Conservation (phyloP, 2,797 vertebrate genomes). For the Enteromius radiatus region DNA sequence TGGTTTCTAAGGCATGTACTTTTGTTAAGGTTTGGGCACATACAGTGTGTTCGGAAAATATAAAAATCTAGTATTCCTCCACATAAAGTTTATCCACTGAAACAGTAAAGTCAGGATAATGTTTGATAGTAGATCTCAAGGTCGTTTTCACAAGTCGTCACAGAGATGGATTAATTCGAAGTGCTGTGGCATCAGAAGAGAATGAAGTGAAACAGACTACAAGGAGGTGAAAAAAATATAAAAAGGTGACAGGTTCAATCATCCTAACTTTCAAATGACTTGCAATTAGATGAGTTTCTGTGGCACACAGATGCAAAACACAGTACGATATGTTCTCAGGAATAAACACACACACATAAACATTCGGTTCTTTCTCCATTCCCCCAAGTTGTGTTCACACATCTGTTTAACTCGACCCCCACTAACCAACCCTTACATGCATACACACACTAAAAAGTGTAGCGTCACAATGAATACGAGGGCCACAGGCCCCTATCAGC, state of each 20-base stretch:
- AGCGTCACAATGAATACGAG: conserved; percentile 42
- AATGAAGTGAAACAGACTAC: background rate
- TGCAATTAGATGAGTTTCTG: conserved; percentile 16
- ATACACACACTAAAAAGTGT: conserved; percentile 16
- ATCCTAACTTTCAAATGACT: background rate
- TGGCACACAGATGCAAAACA: background rate
- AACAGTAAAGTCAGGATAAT: background rate
- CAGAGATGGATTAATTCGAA: background rate
- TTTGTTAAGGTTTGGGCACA: background rate
- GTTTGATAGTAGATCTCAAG: background rate
- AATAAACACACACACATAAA: background rate
- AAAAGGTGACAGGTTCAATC: background rate
- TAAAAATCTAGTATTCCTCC: background rate
- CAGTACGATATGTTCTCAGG: background rate
- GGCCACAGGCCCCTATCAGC: conserved; percentile 45
- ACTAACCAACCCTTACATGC: background rate
- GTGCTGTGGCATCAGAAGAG: background rate
- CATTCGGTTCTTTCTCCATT: conserved; percentile 2
- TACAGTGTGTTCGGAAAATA: background rate
- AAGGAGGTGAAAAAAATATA: background rate
- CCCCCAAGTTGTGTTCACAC: conserved; percentile 17
- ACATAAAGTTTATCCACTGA: background rate
- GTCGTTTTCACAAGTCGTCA: background rate
- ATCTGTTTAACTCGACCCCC: conserved; percentile 31
- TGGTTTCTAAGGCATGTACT: conserved; percentile 1